A percentile compares a stretch with the other conserved stretches of the same genome.
These are phyloP conservation scores for Creontiades dilutus DNA, from an alignment of 2,888 invertebrate species.

Conservation along the genomic window DNA sequence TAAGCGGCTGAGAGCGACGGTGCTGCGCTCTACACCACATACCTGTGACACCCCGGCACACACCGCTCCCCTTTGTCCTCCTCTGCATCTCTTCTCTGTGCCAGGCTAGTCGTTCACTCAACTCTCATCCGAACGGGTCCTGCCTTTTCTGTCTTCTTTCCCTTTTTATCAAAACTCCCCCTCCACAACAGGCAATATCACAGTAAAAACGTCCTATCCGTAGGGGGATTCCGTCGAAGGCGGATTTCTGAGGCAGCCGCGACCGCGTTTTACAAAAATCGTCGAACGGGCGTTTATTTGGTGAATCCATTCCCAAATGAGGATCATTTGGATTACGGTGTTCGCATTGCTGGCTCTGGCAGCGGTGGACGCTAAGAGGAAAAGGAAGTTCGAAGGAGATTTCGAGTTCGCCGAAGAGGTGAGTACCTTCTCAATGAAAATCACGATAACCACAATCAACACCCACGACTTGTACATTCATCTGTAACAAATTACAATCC, in stretches of 20 bases:
- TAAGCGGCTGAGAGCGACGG: slow-evolving; percentile 1
- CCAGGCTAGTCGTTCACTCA: slow-evolving; percentile 53
- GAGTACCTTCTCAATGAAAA: slow-evolving; percentile 77
- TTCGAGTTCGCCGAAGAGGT: slow-evolving; percentile 90
- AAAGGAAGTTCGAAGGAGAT: slow-evolving; percentile 87
- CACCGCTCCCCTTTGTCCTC: slow-evolving; percentile 44
- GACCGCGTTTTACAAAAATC: slow-evolving; percentile 4
- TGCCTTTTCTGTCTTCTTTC: slow-evolving; percentile 14
- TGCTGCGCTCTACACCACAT: slow-evolving; percentile 62
- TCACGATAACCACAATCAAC: background rate
- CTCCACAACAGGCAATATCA: background rate
- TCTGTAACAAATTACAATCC: too few species aligned
- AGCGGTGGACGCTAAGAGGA: slow-evolving; percentile 81
- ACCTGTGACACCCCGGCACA: slow-evolving; percentile 62
- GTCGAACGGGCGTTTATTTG: background rate
- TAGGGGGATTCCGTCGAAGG: background rate
- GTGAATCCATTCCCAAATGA: slow-evolving; percentile 70
- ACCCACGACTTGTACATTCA: too few species aligned
- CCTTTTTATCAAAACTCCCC: background rate
- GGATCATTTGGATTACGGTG: slow-evolving; percentile 74
- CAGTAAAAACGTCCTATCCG: background rate
- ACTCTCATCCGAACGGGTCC: slow-evolving; percentile 40
- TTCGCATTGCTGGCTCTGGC: slow-evolving; percentile 77
- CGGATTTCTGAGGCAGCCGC: background rate
- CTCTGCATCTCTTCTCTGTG: slow-evolving; percentile 12